Conservation (phyloP, 1,140 invertebrate species). For the Bilobella aurantiaca region DNA sequence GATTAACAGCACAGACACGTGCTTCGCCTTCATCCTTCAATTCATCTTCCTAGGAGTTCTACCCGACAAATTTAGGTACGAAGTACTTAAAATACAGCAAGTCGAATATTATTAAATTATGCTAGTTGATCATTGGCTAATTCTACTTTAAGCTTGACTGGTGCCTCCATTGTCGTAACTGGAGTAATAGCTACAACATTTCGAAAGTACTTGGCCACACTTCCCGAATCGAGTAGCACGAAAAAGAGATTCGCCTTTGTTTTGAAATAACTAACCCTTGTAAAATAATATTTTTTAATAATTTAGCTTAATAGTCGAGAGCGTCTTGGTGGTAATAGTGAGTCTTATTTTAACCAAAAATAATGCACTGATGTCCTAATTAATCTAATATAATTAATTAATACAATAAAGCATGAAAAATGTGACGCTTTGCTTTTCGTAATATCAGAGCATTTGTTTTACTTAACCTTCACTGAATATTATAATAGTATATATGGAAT, state of each 20-base stretch:
- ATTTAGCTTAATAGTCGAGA: too few species aligned
- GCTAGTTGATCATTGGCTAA: neutral
- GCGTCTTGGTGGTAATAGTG: too few species aligned
- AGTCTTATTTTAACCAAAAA: too few species aligned
- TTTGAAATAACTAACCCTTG: constrained; percentile 10
- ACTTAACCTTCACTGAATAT: too few species aligned
- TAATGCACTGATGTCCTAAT: too few species aligned
- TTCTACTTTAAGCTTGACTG: constrained; percentile 9
- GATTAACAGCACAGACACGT: constrained; percentile 8
- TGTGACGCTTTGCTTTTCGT: too few species aligned
- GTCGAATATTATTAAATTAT: neutral
- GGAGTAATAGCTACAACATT: constrained; percentile 17
- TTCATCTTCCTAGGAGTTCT: constrained; percentile 19
- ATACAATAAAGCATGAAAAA: too few species aligned
- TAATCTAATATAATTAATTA: too few species aligned
- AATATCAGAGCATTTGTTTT: too few species aligned
- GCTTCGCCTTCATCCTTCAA: constrained; percentile 29
- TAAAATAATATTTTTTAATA: too few species aligned
- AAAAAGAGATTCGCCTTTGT: constrained; percentile 14
- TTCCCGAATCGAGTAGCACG: constrained; percentile 12
- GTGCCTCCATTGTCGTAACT: constrained; percentile 16
- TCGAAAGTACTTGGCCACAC: constrained; percentile 17
- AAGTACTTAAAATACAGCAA: neutral
- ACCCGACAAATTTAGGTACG: constrained; percentile 27
- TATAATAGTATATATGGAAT: too few species aligned